These are phyloP conservation scores for Microctenopoma steveboyesi DNA, from an alignment of 2,797 vertebrate species.

Conservation along the genomic window DNA sequence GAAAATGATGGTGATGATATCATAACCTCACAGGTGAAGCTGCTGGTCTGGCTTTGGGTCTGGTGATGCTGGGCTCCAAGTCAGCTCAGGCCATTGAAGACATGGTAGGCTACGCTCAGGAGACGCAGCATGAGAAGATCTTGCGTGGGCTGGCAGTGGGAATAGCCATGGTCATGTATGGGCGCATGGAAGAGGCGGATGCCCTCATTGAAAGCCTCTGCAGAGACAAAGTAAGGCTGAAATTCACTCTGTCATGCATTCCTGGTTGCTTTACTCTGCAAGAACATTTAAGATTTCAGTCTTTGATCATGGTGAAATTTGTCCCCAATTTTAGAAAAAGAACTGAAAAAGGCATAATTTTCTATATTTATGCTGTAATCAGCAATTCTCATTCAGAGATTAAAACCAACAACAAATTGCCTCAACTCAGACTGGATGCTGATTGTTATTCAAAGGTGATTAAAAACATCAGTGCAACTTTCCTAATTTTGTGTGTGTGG, in stretches of 20 bases:
- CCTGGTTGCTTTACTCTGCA: slow-evolving; percentile 4
- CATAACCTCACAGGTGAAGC: slow-evolving; percentile 88
- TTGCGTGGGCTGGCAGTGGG: slow-evolving; percentile 95
- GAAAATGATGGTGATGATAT: neutral
- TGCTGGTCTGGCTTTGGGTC: slow-evolving; percentile 93
- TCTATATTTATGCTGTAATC: no score
- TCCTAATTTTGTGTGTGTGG: neutral
- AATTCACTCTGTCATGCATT: neutral
- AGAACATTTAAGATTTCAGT: neutral
- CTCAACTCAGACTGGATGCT: no score
- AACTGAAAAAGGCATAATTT: no score
- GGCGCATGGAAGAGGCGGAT: slow-evolving; percentile 98
- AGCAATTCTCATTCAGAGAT: no score
- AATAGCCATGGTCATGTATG: slow-evolving; percentile 98
- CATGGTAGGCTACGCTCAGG: slow-evolving; percentile 98
- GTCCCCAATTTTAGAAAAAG: no score
- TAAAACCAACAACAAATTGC: no score
- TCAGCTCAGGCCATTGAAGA: slow-evolving; percentile 99
- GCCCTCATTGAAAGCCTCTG: slow-evolving; percentile 98
- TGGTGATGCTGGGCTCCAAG: slow-evolving; percentile 98
- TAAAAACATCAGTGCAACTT: neutral
- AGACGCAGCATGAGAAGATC: slow-evolving; percentile 99
- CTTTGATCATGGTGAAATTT: neutral
- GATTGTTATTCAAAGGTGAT: no score
- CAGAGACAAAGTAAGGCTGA: slow-evolving; percentile 91